A percentile compares a stretch with the other conserved stretches of the same genome.
These are phyloP conservation scores for Macrophya alboannulata DNA, from an alignment of 2,888 invertebrate species.

Conservation along the genomic window DNA sequence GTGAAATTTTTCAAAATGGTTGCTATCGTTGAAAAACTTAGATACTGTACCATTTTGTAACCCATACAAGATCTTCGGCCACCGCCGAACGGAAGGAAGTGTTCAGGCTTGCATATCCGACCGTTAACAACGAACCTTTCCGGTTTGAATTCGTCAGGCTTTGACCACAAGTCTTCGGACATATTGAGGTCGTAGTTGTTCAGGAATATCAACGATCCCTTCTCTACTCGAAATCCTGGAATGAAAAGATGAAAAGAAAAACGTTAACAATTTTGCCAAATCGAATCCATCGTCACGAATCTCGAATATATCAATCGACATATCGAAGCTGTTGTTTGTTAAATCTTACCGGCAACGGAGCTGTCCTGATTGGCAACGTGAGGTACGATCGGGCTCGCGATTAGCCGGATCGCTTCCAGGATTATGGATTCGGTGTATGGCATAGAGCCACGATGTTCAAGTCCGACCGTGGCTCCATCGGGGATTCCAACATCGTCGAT, in stretches of 20 bases:
- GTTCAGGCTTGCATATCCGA: slow-evolving; percentile 83
- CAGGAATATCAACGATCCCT: slow-evolving; percentile 85
- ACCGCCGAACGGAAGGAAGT: slow-evolving; percentile 86
- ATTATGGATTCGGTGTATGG: slow-evolving; percentile 85
- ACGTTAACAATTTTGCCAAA: not conserved
- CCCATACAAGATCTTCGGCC: slow-evolving; percentile 87
- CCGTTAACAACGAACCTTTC: slow-evolving; percentile 84
- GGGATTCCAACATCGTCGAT: slow-evolving; percentile 76
- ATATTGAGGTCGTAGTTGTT: slow-evolving; percentile 87
- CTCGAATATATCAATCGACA: not conserved
- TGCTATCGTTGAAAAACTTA: slow-evolving; percentile 82
- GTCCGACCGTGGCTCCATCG: slow-evolving; percentile 67
- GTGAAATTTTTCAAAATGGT: slow-evolving; percentile 82
- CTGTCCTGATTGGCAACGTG: slow-evolving; percentile 85
- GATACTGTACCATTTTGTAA: slow-evolving; percentile 85
- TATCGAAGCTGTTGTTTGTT: not conserved
- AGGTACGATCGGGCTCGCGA: slow-evolving; percentile 87
- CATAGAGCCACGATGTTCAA: slow-evolving; percentile 81
- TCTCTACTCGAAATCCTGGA: slow-evolving; percentile 83
- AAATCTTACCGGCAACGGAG: slow-evolving; percentile 82
- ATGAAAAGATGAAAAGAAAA: slow-evolving; percentile 61
- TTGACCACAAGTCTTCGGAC: slow-evolving; percentile 84
- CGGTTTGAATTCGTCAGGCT: slow-evolving; percentile 84
- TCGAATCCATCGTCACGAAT: not conserved
- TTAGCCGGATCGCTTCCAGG: slow-evolving; percentile 84